These are phyloP conservation scores for Cololabis saira DNA, from an alignment of 2,113 vertebrate species.

Conservation along the genomic window DNA sequence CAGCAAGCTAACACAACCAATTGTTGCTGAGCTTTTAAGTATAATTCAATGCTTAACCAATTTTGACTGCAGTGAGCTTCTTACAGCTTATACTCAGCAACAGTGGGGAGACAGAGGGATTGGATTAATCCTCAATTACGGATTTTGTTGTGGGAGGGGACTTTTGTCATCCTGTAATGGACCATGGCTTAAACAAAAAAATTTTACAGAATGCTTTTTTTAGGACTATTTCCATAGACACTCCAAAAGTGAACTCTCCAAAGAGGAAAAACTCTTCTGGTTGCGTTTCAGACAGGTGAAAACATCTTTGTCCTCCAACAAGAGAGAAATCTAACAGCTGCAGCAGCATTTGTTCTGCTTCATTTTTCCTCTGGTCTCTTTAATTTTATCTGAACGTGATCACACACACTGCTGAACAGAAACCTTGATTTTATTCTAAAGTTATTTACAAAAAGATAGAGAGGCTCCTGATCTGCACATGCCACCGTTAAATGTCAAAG, in stretches of 20 bases:
- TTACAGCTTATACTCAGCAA: slow-evolving; percentile 62
- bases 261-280: neutral
- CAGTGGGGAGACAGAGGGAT: slow-evolving; percentile 66
- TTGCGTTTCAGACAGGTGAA: slow-evolving; percentile 26
- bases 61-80: slow-evolving; percentile 72
- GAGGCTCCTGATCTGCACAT: neutral
- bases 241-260: neutral
- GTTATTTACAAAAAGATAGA: neutral
- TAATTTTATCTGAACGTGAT: slow-evolving; percentile 32
- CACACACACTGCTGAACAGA: slow-evolving; percentile 3
- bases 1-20: slow-evolving; percentile 9
- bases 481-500: neutral
- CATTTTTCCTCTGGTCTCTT: slow-evolving; percentile 22
- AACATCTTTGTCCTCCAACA: neutral
- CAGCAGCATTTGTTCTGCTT: slow-evolving; percentile 38
- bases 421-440: neutral
- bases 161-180: slow-evolving; percentile 28
- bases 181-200: slow-evolving; percentile 32
- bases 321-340: slow-evolving; percentile 53
- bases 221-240: neutral
- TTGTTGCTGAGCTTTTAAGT: slow-evolving; percentile 41
- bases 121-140: slow-evolving; percentile 65
- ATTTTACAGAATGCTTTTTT: slow-evolving; percentile 4
- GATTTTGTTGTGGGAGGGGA: slow-evolving; percentile 31
- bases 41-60: slow-evolving; percentile 43